Evolutionary conservation across 2,888 invertebrate genomes (phyloP).

Genomic region (Dasysyrphus tricinctus): DNA sequence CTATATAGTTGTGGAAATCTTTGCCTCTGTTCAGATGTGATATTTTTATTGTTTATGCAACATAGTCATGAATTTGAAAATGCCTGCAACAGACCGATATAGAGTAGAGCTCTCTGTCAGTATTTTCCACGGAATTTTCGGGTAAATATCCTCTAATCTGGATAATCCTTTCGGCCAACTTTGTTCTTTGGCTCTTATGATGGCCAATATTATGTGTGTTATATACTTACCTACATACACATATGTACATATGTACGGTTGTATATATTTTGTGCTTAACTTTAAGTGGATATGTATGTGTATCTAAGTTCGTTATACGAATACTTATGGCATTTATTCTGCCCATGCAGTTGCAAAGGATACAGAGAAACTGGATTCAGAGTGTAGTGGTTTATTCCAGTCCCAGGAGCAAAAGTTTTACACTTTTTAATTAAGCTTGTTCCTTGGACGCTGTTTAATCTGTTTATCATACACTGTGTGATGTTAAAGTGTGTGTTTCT

Average conservation of each 20-base stretch:
- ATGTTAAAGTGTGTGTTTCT: slow-evolving; percentile 18
- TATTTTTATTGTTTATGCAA: slow-evolving; percentile 39
- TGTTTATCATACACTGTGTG: neutral
- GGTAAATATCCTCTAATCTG: slow-evolving; percentile 70
- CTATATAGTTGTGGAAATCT: slow-evolving; percentile 15
- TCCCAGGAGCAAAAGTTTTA: slow-evolving; percentile 26
- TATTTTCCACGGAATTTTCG: slow-evolving; percentile 54
- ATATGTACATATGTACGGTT: too few relatives aligned
- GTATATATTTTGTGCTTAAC: slow-evolving; percentile 18
- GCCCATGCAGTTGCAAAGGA: slow-evolving; percentile 70
- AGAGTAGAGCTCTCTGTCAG: slow-evolving; percentile 10
- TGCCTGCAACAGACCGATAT: slow-evolving; percentile 33
- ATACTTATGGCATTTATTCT: slow-evolving; percentile 77
- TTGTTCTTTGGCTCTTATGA: slow-evolving; percentile 40
- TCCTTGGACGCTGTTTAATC: slow-evolving; percentile 15
- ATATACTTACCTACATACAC: neutral
- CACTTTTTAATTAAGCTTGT: slow-evolving; percentile 57
- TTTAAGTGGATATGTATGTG: slow-evolving; percentile 4
- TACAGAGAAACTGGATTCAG: slow-evolving; percentile 62
- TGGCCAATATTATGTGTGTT: neutral
- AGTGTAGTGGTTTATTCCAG: neutral
- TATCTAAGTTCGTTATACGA: slow-evolving; percentile 64
- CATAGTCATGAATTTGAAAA: slow-evolving; percentile 40
- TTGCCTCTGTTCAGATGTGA: slow-evolving; percentile 25
- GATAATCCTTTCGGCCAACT: slow-evolving; percentile 71